Evolutionary conservation across 2,113 vertebrate genomes (phyloP).

Genomic region (Nesogale talazaci): DNA sequence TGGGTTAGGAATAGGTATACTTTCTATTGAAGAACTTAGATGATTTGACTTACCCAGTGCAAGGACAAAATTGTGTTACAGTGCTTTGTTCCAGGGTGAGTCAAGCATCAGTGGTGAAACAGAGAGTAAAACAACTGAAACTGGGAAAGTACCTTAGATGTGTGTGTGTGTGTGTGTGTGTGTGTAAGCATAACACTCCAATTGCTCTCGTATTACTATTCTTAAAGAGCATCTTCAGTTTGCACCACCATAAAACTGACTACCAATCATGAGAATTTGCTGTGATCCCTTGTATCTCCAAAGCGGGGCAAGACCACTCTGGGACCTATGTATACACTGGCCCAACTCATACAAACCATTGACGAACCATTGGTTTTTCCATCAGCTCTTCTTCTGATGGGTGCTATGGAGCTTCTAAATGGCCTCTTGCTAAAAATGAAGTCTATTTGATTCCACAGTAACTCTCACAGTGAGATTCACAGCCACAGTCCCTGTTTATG

Average conservation of each 20-base stretch:
- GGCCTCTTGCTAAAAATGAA: no score
- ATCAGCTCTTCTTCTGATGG: no score
- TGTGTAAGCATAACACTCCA: no score
- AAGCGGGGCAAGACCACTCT: neutral
- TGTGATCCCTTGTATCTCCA: neutral
- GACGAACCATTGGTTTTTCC: no score
- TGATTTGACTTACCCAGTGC: neutral
- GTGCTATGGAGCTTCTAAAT: no score
- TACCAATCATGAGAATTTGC: neutral
- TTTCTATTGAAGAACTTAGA: neutral
- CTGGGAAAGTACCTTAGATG: neutral
- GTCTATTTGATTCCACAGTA: no score
- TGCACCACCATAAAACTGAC: neutral
- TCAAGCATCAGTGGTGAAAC: neutral
- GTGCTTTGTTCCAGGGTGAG: neutral
- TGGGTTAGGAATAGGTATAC: fast-evolving
- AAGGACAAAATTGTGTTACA: neutral
- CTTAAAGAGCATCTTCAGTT: neutral
- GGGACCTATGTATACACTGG: neutral
- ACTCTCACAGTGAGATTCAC: no score
- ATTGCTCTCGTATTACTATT: no score
- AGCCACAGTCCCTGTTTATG: no score
- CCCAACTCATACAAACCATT: neutral
- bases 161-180: neutral
- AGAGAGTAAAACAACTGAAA: neutral